Conservation (phyloP, 2,113 vertebrate species). For the Natator depressus region DNA sequence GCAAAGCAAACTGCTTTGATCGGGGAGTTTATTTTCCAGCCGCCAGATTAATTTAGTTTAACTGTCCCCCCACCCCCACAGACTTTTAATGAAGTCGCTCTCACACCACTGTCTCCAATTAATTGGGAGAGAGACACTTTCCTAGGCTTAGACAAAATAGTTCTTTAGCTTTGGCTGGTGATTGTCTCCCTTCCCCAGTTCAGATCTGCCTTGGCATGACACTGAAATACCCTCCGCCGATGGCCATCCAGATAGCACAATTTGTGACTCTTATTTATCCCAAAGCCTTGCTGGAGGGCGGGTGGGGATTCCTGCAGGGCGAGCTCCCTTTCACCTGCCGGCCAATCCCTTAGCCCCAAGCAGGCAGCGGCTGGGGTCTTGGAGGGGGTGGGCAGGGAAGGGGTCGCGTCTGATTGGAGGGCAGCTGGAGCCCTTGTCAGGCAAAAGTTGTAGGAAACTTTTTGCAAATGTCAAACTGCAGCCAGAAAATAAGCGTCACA, state of each 20-base stretch:
- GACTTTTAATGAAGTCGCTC: background rate
- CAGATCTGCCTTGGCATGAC: background rate
- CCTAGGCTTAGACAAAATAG: background rate
- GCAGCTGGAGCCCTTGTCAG: background rate
- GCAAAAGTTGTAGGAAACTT: background rate
- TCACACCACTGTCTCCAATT: background rate
- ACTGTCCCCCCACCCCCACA: background rate
- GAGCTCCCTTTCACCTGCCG: background rate
- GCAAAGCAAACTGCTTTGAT: background rate
- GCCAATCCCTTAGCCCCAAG: slow-evolving; percentile 1
- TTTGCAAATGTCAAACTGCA: background rate
- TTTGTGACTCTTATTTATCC: slow-evolving; percentile 60
- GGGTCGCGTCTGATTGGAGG: background rate
- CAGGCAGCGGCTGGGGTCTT: background rate
- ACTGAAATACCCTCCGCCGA: background rate
- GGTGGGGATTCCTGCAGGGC: background rate
- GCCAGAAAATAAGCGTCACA: background rate
- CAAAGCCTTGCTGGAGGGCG: background rate
- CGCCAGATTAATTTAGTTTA: background rate
- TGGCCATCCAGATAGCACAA: background rate
- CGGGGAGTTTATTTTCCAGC: background rate
- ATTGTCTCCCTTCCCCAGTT: background rate
- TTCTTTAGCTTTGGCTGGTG: background rate
- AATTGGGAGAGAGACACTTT: background rate
- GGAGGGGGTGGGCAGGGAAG: background rate